These are phyloP conservation scores for Cataglyphis altisquamis DNA, from an alignment of 2,888 invertebrate species.

Conservation along the genomic window DNA sequence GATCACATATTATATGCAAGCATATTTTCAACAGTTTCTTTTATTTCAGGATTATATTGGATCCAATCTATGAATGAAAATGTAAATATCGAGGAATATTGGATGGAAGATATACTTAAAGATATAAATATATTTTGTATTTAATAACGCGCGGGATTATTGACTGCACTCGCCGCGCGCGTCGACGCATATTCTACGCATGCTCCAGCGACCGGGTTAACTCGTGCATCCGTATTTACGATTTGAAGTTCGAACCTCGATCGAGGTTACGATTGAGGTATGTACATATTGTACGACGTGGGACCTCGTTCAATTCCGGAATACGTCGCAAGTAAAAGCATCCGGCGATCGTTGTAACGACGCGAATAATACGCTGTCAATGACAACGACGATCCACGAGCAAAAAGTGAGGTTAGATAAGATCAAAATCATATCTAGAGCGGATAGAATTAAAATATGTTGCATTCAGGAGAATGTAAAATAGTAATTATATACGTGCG, in stretches of 20 bases:
- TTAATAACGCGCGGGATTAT: conserved; percentile 45
- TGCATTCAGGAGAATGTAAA: neutral
- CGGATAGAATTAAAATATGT: neutral
- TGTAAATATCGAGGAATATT: neutral
- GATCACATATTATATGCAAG: neutral
- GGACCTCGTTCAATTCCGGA: neutral
- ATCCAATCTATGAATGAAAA: neutral
- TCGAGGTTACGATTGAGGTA: conserved; percentile 5
- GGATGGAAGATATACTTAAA: neutral
- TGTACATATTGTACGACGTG: neutral
- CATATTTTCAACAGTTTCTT: neutral
- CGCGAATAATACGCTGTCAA: neutral
- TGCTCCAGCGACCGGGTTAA: conserved; percentile 47
- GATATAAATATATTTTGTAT: neutral
- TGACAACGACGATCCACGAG: neutral
- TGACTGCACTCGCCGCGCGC: conserved; percentile 64
- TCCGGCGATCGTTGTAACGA: neutral
- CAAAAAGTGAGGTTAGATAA: conserved; percentile 67
- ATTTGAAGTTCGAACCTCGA: neutral
- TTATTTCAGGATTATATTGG: neutral
- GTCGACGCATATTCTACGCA: conserved; percentile 37
- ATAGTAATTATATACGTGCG: neutral
- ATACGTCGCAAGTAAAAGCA: conserved; percentile 8
- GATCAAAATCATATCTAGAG: neutral
- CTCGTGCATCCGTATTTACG: conserved; percentile 20